These are phyloP conservation scores for Myotis planiceps DNA, from an alignment of 2,797 vertebrate genomes.

Conservation along the genomic window DNA sequence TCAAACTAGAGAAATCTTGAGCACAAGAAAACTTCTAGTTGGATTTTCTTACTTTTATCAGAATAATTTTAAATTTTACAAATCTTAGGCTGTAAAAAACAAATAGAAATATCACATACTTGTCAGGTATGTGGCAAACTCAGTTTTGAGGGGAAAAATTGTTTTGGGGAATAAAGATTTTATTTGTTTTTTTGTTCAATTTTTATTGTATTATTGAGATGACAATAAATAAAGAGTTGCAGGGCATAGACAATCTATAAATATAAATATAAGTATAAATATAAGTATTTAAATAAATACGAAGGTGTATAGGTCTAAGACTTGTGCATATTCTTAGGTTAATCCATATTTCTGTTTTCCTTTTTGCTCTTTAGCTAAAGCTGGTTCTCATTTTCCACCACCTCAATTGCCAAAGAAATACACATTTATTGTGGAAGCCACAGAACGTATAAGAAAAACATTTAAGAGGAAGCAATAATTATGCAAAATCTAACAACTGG, in stretches of 20 bases:
- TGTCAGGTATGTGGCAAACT: constrained; percentile 9
- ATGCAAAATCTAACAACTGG: not conserved
- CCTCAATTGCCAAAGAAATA: not conserved
- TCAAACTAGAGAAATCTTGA: constrained; percentile 20
- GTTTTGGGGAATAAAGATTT: constrained; percentile 20
- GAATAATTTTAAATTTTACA: not conserved
- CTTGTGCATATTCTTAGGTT: not conserved
- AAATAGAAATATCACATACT: not conserved
- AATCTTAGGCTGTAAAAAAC: not conserved
- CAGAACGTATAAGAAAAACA: not conserved
- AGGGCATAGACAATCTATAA: not conserved
- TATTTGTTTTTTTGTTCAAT: not conserved
- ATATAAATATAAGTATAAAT: not conserved
- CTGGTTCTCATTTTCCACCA: not conserved
- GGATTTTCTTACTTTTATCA: not conserved
- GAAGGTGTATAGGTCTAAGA: not conserved
- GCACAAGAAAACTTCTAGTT: not conserved
- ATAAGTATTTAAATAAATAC: constrained; percentile 46
- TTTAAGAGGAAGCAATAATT: not conserved
- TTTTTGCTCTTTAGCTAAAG: not conserved
- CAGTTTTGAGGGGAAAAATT: not conserved
- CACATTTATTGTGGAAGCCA: not conserved
- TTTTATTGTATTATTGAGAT: constrained; percentile 14
- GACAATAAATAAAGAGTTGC: not conserved
- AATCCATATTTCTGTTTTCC: not conserved